Evolutionary conservation across 2,888 invertebrate species (phyloP).

Genomic region (Oligia strigilis): DNA sequence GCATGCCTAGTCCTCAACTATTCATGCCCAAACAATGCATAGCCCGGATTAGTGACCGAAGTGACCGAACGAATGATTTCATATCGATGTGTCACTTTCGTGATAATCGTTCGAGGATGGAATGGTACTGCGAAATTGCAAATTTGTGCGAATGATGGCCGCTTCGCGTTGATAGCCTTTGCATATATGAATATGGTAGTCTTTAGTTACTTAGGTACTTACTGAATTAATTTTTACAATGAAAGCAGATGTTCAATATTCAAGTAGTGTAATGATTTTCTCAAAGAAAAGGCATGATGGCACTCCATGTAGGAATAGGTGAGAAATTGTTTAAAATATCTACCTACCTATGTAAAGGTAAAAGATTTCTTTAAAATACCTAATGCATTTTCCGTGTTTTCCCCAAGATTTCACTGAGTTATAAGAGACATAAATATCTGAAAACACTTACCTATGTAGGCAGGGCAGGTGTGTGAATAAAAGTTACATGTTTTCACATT

Average conservation of each 20-base stretch:
- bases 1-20: constrained; percentile 2
- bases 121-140: neutral
- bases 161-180: constrained; percentile 8
- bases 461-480: neutral
- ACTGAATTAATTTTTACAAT: neutral
- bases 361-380: neutral
- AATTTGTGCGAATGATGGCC: constrained; percentile 10
- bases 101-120: constrained; percentile 11
- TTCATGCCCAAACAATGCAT: constrained; percentile 36
- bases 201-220: neutral
- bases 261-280: neutral
- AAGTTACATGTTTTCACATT: neutral
- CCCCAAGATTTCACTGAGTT: neutral
- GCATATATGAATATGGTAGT: neutral
- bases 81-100: constrained; percentile 28
- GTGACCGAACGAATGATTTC: constrained; percentile 11
- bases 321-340: neutral
- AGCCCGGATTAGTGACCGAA: constrained; percentile 37
- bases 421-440: neutral
- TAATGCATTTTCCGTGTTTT: neutral
- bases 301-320: neutral
- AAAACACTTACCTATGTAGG: neutral
- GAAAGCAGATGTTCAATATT: neutral
- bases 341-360: neutral
- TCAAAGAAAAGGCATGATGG: no score